Conservation (phyloP, 2,113 vertebrate genomes). For the Isurus oxyrinchus region DNA sequence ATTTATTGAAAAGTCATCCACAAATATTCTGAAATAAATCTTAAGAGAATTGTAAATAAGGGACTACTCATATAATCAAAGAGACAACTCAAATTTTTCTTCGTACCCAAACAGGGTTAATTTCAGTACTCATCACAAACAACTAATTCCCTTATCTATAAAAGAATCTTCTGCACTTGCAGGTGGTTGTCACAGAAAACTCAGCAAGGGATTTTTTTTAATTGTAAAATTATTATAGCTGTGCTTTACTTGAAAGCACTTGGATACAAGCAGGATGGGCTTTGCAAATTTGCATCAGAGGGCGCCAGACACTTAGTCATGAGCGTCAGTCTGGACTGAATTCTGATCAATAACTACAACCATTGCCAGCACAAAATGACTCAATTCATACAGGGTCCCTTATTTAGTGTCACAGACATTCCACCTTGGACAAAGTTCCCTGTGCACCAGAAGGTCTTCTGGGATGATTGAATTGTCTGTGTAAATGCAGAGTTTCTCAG, state of each 20-base stretch:
- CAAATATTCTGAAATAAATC: neutral
- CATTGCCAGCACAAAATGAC: neutral
- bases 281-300: neutral
- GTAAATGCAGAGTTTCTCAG: conserved; percentile 81
- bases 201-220: neutral
- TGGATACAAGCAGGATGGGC: neutral
- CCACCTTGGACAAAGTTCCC: neutral
- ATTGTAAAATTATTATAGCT: neutral
- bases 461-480: conserved; percentile 71
- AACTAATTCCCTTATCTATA: neutral
- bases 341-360: neutral
- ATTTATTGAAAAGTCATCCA: neutral
- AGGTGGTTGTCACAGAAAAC: neutral
- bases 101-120: neutral
- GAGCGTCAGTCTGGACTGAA: neutral
- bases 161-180: neutral
- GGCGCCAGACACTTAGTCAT: neutral
- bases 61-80: neutral
- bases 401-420: neutral
- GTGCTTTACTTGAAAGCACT: neutral
- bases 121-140: neutral
- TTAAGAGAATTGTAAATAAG: neutral
- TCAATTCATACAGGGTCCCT: neutral
- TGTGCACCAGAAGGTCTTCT: conserved; percentile 58
- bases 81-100: neutral